Evolutionary conservation across 64 coral and sea anemone genomes (phyloP).

Genomic region (Porites lutea): DNA sequence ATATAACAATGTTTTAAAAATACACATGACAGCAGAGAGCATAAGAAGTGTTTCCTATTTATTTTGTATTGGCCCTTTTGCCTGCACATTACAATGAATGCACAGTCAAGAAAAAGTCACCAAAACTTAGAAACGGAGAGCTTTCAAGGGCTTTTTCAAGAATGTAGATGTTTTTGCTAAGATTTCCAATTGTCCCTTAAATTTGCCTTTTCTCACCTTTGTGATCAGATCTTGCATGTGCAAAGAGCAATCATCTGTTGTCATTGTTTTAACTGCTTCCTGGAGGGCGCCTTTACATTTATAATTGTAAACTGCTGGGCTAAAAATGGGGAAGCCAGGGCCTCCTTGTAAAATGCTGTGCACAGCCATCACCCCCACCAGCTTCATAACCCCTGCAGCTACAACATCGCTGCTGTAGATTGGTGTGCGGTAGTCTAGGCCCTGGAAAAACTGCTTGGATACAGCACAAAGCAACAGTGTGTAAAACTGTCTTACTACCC

Average conservation of each 20-base stretch:
- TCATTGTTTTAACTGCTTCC: constrained; percentile 62
- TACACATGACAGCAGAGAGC: too few species aligned
- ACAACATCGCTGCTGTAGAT: constrained; percentile 56
- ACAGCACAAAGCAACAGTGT: constrained; percentile 37
- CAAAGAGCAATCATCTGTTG: constrained; percentile 64
- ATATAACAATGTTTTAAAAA: too few species aligned
- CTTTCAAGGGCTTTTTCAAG: not conserved
- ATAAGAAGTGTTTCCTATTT: not conserved
- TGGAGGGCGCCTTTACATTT: constrained; percentile 13
- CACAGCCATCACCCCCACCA: constrained; percentile 37
- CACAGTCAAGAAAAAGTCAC: not conserved
- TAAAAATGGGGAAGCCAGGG: constrained; percentile 56
- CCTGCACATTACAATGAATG: not conserved
- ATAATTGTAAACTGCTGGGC: constrained; percentile 41
- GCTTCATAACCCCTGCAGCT: constrained; percentile 51
- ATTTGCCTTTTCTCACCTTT: constrained; percentile 59
- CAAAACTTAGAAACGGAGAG: not conserved
- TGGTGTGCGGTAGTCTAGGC: constrained; percentile 28
- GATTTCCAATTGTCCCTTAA: constrained; percentile 21
- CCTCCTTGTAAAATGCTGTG: constrained; percentile 66
- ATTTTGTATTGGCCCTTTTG: not conserved
- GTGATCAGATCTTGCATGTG: constrained; percentile 61
- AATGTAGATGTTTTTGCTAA: not conserved
- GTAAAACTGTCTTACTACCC: constrained; percentile 59
- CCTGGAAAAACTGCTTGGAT: constrained; percentile 53